Percentiles rank a stretch among this genome's conserved stretches.
Conservation (phyloP, 2,888 invertebrate genomes). For the Craniophora ligustri region DNA sequence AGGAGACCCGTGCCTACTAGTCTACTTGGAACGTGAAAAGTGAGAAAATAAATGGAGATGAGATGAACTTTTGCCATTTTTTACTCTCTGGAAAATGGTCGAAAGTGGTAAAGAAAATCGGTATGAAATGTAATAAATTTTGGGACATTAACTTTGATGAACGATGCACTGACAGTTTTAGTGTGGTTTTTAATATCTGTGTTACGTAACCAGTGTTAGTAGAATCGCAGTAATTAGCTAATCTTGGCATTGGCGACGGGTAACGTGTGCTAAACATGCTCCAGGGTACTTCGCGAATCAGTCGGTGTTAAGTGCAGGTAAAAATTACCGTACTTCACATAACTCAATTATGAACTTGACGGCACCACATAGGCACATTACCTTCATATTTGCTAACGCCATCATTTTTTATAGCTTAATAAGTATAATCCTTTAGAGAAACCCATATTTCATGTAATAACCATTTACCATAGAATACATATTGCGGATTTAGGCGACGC, state of each 20-base stretch:
- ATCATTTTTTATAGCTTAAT: constrained; percentile 34
- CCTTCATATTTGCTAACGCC: constrained; percentile 37
- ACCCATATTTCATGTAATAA: constrained; percentile 21
- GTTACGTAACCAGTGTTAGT: constrained; percentile 24
- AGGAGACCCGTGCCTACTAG: too few relatives aligned
- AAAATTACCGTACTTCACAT: constrained; percentile 80
- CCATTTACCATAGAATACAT: too few relatives aligned
- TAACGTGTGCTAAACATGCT: constrained; percentile 69
- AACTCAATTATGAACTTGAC: constrained; percentile 83
- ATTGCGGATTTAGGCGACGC: too few relatives aligned
- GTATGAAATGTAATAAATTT: too few relatives aligned
- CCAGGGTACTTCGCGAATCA: constrained; percentile 78
- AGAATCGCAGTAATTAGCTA: constrained; percentile 52
- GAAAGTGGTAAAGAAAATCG: too few relatives aligned
- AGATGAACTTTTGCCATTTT: too few relatives aligned
- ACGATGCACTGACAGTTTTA: constrained; percentile 1
- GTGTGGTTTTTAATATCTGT: constrained; percentile 4
- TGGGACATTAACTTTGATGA: constrained; percentile 1
- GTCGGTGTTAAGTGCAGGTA: constrained; percentile 80
- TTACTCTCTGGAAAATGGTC: too few relatives aligned
- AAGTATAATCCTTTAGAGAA: constrained; percentile 27
- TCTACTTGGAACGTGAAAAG: too few relatives aligned
- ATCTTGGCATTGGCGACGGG: constrained; percentile 62
- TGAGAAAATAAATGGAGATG: too few relatives aligned
- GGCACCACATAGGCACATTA: constrained; percentile 55